Evolutionary conservation across 2,113 vertebrate species (phyloP).

Genomic region (Corapipo altera): DNA sequence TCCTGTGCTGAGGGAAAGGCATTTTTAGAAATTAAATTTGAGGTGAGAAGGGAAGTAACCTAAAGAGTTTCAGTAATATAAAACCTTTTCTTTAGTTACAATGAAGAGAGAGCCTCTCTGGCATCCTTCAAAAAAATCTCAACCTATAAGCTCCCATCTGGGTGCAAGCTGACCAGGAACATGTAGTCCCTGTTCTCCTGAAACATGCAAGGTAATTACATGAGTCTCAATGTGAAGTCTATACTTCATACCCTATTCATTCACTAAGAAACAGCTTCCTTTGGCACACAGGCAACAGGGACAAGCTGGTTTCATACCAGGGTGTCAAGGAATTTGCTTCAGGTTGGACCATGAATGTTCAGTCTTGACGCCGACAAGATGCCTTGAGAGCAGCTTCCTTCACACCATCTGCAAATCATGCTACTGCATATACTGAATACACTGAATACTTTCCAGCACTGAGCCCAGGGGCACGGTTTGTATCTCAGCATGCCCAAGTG

Average conservation of each 20-base stretch:
- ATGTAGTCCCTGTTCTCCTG: neutral
- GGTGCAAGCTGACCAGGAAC: neutral
- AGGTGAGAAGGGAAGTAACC: neutral
- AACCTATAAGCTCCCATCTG: neutral
- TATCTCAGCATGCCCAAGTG: neutral
- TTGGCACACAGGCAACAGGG: neutral
- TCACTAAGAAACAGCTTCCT: slow-evolving; percentile 3
- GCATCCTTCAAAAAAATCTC: neutral
- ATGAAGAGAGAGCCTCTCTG: neutral
- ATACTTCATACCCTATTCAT: slow-evolving; percentile 14
- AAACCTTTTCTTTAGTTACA: neutral
- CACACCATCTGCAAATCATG: slow-evolving; percentile 13
- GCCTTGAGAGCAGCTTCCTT: neutral
- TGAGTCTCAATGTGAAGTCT: neutral
- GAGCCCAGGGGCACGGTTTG: neutral
- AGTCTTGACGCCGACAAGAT: neutral
- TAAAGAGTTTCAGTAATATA: neutral
- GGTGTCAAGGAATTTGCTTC: neutral
- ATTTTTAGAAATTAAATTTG: neutral
- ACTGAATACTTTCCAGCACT: neutral
- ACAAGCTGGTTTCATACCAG: neutral
- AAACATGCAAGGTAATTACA: neutral
- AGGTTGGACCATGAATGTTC: neutral
- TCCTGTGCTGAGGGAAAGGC: neutral
- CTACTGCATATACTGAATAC: neutral